Percentiles rank a stretch among this genome's conserved stretches.
phyloP scores from a whole-genome alignment of 2,888 invertebrate species.

The Perithous albicinctus region DNA sequence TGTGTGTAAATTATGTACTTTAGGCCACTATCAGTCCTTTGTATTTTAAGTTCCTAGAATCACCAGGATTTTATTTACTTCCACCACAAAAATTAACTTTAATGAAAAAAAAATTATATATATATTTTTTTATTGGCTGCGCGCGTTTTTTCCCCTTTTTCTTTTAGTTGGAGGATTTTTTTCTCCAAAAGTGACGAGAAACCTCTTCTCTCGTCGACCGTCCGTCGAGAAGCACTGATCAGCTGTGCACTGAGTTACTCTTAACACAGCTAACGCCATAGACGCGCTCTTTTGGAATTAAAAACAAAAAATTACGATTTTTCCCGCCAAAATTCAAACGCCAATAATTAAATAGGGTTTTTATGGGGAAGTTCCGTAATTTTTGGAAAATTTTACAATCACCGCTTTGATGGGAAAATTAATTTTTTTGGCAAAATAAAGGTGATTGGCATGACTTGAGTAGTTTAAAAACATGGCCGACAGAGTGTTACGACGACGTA shows the following conservation, averaged over 20 bases:
- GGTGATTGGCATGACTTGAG: conserved; percentile 63
- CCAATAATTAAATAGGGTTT: not conserved
- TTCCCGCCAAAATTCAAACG: not conserved
- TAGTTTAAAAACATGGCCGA: conserved; percentile 77
- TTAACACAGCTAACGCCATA: conserved; percentile 50
- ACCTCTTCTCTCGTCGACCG: conserved; percentile 73
- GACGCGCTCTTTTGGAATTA: too few relatives aligned
- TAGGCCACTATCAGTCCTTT: not conserved
- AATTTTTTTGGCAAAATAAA: conserved; percentile 12
- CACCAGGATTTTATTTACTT: not conserved
- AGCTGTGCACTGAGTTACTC: conserved; percentile 80
- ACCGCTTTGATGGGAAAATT: not conserved
- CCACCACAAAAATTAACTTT: not conserved
- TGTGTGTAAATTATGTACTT: not conserved
- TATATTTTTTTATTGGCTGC: conserved; percentile 40
- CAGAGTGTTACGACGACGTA: conserved; percentile 31
- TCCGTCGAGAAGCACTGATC: conserved; percentile 79
- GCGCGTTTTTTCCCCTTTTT: conserved; percentile 40
- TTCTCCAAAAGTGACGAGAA: conserved; percentile 68
- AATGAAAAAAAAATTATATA: not conserved
- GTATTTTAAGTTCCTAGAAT: not conserved
- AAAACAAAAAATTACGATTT: not conserved
- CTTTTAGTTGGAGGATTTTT: conserved; percentile 49
- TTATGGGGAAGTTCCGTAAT: not conserved
- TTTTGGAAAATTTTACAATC: not conserved